Evolutionary conservation across 2,797 vertebrate species (phyloP).

Genomic region (Hypotaenidia philippensis): DNA sequence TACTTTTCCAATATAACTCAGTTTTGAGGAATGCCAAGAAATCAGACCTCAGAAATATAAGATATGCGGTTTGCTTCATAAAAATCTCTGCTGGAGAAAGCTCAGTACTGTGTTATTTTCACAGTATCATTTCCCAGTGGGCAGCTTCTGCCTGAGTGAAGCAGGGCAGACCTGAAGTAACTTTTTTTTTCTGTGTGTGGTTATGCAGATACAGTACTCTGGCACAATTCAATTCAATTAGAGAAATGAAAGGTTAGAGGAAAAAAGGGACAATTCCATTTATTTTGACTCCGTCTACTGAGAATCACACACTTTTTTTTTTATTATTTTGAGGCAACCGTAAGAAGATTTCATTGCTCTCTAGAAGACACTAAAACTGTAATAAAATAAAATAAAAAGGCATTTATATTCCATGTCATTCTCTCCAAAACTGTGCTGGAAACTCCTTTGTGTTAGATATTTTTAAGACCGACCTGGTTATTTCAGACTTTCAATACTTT

Average conservation of each 20-base stretch:
- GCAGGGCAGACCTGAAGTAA: neutral
- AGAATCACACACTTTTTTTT: constrained; percentile 3
- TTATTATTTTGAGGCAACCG: constrained; percentile 37
- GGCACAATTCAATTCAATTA: constrained; percentile 47
- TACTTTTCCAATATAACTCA: neutral
- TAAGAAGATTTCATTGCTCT: constrained; percentile 54
- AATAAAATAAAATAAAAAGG: constrained; percentile 57
- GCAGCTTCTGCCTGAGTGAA: neutral
- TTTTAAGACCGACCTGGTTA: constrained; percentile 8
- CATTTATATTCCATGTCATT: constrained; percentile 47
- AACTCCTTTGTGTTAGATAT: constrained; percentile 37
- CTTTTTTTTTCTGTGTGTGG: neutral
- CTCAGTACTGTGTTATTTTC: neutral
- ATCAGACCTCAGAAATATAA: neutral
- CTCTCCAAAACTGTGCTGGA: constrained; percentile 3
- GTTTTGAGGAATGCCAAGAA: neutral
- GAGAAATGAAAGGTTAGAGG: constrained; percentile 20
- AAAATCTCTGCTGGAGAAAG: neutral
- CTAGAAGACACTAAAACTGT: constrained; percentile 46
- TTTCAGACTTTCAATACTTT: constrained; percentile 37
- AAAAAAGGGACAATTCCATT: constrained; percentile 27
- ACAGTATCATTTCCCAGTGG: neutral
- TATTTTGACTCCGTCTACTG: neutral
- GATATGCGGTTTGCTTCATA: neutral
- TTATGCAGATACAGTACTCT: neutral